Evolutionary conservation across 2,888 invertebrate species (phyloP).

Genomic region (Acrobasis consociella): DNA sequence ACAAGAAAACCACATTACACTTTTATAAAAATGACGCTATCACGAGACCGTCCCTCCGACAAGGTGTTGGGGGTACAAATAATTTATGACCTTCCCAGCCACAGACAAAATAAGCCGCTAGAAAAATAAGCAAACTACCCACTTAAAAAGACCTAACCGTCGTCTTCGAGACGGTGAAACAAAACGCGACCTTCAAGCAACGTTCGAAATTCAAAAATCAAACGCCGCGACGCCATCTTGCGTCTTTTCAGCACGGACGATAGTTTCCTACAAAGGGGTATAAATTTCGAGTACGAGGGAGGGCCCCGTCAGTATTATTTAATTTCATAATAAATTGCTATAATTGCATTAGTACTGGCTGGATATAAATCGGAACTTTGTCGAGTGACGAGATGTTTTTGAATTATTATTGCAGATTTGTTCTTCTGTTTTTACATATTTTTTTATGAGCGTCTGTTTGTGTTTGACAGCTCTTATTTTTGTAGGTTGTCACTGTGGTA

Average conservation of each 20-base stretch:
- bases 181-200: constrained; percentile 56
- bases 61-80: constrained; percentile 78
- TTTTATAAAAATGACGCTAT: constrained; percentile 81
- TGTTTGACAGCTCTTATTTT: neutral
- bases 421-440: neutral
- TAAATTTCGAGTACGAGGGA: constrained; percentile 65
- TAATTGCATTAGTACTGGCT: constrained; percentile 74
- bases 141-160: constrained; percentile 66
- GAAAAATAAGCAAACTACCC: constrained; percentile 80
- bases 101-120: constrained; percentile 75
- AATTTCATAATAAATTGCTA: constrained; percentile 81
- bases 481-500: no score
- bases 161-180: constrained; percentile 37
- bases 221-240: constrained; percentile 43
- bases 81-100: constrained; percentile 74
- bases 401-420: neutral
- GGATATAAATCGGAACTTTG: constrained; percentile 65
- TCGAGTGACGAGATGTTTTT: constrained; percentile 29
- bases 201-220: constrained; percentile 60
- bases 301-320: constrained; percentile 73
- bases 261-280: constrained; percentile 69
- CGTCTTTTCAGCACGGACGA: constrained; percentile 52
- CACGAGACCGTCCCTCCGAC: constrained; percentile 58
- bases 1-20: constrained; percentile 75
- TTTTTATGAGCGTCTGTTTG: constrained; percentile 4